These are phyloP conservation scores for Andrena haemorrhoa DNA, from an alignment of 2,888 invertebrate species.

Conservation along the genomic window DNA sequence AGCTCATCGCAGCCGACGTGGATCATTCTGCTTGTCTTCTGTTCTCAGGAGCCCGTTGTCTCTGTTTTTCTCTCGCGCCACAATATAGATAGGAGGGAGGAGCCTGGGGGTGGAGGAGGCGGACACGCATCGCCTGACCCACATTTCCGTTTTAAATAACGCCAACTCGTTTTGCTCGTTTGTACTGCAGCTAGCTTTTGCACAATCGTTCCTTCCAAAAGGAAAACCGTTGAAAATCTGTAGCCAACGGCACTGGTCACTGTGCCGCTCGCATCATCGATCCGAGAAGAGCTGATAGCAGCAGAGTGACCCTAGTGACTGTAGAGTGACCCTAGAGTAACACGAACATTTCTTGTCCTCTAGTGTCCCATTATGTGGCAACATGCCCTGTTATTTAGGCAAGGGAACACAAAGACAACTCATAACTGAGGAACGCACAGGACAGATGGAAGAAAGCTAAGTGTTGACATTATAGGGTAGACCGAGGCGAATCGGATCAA, in stretches of 20 bases:
- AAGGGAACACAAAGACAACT: too few relatives aligned
- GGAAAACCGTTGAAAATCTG: background rate
- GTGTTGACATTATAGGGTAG: too few relatives aligned
- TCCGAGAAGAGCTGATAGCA: background rate
- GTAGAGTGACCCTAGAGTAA: too few relatives aligned
- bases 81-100: constrained; percentile 15
- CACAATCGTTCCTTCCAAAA: constrained; percentile 30
- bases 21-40: constrained; percentile 50
- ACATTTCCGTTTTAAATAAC: constrained; percentile 78
- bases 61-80: constrained; percentile 36
- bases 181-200: constrained; percentile 40
- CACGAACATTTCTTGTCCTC: too few relatives aligned
- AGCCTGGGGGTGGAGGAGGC: constrained; percentile 22
- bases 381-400: too few relatives aligned
- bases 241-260: background rate
- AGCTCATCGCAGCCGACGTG: constrained; percentile 52
- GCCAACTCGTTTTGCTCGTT: constrained; percentile 59
- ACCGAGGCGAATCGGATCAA: too few relatives aligned
- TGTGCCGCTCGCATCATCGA: background rate
- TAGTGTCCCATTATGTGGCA: too few relatives aligned
- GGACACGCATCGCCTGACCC: constrained; percentile 69
- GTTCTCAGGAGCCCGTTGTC: constrained; percentile 38
- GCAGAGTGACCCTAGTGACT: too few relatives aligned
- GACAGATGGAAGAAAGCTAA: too few relatives aligned
- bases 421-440: too few relatives aligned